Percentiles rank a stretch among this genome's conserved stretches.
These are phyloP conservation scores for Catotricha subobsoleta DNA, from an alignment of 2,888 invertebrate genomes.

Conservation along the genomic window DNA sequence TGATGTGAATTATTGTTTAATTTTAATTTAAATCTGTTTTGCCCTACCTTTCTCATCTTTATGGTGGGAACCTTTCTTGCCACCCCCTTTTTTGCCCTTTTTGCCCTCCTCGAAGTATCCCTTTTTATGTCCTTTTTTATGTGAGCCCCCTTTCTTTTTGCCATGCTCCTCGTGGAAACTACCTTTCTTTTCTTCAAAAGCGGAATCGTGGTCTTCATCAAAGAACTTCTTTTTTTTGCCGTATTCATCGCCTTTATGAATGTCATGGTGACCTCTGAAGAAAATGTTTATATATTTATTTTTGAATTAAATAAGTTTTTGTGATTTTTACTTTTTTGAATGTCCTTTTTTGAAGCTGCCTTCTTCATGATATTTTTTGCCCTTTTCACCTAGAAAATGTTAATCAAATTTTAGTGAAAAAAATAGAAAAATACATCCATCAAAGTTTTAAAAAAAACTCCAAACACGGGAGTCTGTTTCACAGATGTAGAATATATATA, in stretches of 20 bases:
- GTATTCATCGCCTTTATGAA: slow-evolving; percentile 70
- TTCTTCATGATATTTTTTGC: slow-evolving; percentile 29
- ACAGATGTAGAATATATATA: too few species aligned
- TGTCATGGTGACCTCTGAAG: slow-evolving; percentile 72
- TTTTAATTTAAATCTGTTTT: too few species aligned
- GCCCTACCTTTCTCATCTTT: slow-evolving; percentile 51
- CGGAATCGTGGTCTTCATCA: slow-evolving; percentile 67
- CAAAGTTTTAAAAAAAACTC: too few species aligned
- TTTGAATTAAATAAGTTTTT: too few species aligned
- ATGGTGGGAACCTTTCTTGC: slow-evolving; percentile 64
- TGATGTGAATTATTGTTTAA: too few species aligned
- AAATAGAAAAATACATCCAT: too few species aligned
- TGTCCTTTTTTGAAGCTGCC: slow-evolving; percentile 71
- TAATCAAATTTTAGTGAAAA: too few species aligned
- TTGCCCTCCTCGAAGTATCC: neutral
- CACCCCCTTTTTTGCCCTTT: slow-evolving; percentile 54
- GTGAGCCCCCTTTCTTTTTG: slow-evolving; percentile 46
- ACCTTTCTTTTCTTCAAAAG: slow-evolving; percentile 66
- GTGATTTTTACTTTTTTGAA: too few species aligned
- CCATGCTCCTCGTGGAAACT: slow-evolving; percentile 62
- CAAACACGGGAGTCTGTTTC: too few species aligned
- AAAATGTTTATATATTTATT: too few species aligned
- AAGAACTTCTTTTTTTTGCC: slow-evolving; percentile 76
- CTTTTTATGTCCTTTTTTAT: slow-evolving; percentile 65
- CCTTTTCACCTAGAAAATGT: slow-evolving; percentile 35